A percentile compares a stretch with the other conserved stretches of the same genome.
These are phyloP conservation scores for Loris lydekkerianus DNA, from an alignment of 2,797 vertebrate genomes.

Conservation along the genomic window DNA sequence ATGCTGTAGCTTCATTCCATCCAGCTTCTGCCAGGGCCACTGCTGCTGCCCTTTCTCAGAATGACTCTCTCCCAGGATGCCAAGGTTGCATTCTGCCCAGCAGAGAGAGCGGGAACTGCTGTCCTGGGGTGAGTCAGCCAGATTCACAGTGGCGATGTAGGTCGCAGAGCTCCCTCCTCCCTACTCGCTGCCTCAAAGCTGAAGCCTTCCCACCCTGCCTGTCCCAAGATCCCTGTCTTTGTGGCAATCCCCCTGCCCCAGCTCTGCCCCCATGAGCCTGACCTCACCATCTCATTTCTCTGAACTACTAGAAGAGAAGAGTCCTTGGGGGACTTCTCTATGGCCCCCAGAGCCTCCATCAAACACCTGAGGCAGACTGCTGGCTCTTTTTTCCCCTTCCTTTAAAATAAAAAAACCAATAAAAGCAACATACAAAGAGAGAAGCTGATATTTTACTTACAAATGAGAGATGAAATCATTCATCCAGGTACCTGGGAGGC, in stretches of 20 bases:
- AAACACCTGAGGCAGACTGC: constrained; percentile 58
- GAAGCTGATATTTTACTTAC: constrained; percentile 64
- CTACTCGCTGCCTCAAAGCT: background rate
- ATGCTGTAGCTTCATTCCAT: background rate
- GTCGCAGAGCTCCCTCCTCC: constrained; percentile 72
- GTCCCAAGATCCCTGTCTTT: background rate
- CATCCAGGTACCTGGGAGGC: background rate
- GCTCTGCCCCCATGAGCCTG: background rate
- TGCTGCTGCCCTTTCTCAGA: constrained; percentile 33
- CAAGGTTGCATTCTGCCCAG: constrained; percentile 45
- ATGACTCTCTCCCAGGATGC: constrained; percentile 47
- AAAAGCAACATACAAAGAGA: constrained; percentile 58
- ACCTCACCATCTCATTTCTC: constrained; percentile 2
- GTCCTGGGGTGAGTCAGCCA: constrained; percentile 83
- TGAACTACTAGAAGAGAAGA: background rate
- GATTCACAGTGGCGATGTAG: constrained; percentile 81
- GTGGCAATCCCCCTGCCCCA: background rate
- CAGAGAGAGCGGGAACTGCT: constrained; percentile 51
- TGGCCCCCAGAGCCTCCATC: constrained; percentile 53
- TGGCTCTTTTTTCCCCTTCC: constrained; percentile 27
- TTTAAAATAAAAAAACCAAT: constrained; percentile 57
- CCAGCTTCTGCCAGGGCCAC: background rate
- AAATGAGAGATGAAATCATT: constrained; percentile 56
- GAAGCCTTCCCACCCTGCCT: background rate
- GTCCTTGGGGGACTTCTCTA: background rate